These are phyloP conservation scores for Drosophila neonasuta DNA, from an alignment of 2,888 invertebrate genomes.

Conservation along the genomic window DNA sequence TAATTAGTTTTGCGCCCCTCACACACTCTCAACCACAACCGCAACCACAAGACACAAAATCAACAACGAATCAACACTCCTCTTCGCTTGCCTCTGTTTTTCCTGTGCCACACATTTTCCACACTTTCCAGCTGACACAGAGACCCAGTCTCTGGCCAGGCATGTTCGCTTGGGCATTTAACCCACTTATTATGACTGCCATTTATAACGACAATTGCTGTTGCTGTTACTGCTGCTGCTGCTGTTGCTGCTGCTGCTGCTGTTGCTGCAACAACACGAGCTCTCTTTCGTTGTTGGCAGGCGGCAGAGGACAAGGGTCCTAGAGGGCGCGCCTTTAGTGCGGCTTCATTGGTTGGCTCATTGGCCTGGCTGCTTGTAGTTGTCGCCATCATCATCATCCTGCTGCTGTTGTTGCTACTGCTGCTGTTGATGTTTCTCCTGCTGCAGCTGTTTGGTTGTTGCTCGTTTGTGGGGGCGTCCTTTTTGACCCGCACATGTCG, in stretches of 20 bases:
- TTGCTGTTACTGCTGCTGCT: slow-evolving; percentile 4
- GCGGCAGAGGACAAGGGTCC: slow-evolving; percentile 10
- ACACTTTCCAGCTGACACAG: slow-evolving; percentile 57
- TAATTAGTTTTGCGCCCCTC: slow-evolving; percentile 62
- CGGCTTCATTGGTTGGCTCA: slow-evolving; percentile 41
- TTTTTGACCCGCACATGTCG: slow-evolving; percentile 75
- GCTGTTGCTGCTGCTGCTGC: slow-evolving; percentile 8
- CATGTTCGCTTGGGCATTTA: slow-evolving; percentile 59
- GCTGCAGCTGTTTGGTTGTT: slow-evolving; percentile 24
- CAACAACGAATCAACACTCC: slow-evolving; percentile 64
- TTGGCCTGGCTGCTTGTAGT: slow-evolving; percentile 34
- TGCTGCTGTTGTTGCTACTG: slow-evolving; percentile 8
- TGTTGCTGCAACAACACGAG: slow-evolving; percentile 17
- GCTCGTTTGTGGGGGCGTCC: slow-evolving; percentile 66
- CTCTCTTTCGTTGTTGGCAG: slow-evolving; percentile 7
- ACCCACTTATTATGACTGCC: slow-evolving; percentile 77
- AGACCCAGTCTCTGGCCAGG: slow-evolving; percentile 42
- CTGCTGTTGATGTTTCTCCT: slow-evolving; percentile 4
- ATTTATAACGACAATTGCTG: slow-evolving; percentile 70
- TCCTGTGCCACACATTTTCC: slow-evolving; percentile 3
- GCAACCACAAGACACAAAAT: slow-evolving; percentile 55
- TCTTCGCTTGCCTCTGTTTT: background rate
- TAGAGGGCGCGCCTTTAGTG: slow-evolving; percentile 32
- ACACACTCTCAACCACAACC: no score
- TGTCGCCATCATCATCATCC: slow-evolving; percentile 45